These are phyloP conservation scores for Eurytoma adleriae DNA, from an alignment of 2,888 invertebrate genomes.

Conservation along the genomic window DNA sequence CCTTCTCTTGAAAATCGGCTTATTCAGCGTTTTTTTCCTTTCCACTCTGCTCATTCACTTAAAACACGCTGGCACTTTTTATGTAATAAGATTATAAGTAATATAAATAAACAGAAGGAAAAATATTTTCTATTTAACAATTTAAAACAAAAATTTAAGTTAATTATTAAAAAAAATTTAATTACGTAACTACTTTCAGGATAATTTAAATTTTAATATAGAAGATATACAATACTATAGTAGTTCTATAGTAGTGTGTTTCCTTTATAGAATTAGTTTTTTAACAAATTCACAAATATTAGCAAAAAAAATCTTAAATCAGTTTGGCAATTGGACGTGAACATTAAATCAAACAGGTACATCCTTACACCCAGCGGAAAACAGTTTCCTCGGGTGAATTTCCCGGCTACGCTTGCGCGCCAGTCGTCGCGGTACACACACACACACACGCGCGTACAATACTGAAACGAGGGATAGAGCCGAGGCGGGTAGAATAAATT, in stretches of 20 bases:
- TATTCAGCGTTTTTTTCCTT: constrained; percentile 40
- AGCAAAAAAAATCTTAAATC: no score
- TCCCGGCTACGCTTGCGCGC: background rate
- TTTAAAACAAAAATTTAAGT: no score
- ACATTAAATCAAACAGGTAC: constrained; percentile 44
- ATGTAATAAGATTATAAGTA: constrained; percentile 34
- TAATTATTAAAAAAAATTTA: no score
- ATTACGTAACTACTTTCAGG: no score
- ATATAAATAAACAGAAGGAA: no score
- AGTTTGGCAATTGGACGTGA: background rate
- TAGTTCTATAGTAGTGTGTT: no score
- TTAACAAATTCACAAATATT: no score
- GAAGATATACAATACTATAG: no score
- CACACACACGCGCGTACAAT: background rate
- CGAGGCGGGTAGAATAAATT: constrained; percentile 70
- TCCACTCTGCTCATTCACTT: constrained; percentile 21
- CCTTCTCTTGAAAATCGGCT: constrained; percentile 51
- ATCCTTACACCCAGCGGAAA: constrained; percentile 25
- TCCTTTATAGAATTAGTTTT: no score
- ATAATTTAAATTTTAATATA: no score
- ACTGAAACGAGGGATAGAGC: constrained; percentile 56
- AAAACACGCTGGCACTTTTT: constrained; percentile 7
- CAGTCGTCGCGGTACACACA: constrained; percentile 7
- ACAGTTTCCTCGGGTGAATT: no score
- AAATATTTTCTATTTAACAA: no score